Conservation (phyloP, 2,797 vertebrate species). For the Urophycis tenuis region DNA sequence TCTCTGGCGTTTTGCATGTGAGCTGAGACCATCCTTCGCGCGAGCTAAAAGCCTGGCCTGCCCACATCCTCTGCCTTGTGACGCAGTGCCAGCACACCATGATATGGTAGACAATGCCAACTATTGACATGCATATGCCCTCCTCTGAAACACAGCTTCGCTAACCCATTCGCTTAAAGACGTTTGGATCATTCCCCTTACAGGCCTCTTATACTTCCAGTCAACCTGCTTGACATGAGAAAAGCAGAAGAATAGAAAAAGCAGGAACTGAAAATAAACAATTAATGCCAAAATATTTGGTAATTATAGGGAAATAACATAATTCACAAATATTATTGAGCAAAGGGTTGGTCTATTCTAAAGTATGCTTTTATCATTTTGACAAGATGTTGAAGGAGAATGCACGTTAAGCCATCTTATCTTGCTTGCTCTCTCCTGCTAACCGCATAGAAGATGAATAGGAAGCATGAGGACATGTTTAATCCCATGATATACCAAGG, state of each 20-base stretch:
- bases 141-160: not conserved
- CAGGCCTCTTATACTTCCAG: no score
- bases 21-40: slow-evolving; percentile 33
- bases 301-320: not conserved
- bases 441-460: not conserved
- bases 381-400: not conserved
- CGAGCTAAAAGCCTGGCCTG: not conserved
- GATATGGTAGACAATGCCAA: slow-evolving; percentile 21
- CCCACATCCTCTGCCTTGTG: slow-evolving; percentile 42
- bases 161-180: not conserved
- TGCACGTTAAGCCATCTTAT: not conserved
- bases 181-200: no score
- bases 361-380: not conserved
- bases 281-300: not conserved
- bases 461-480: not conserved
- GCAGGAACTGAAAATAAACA: not conserved
- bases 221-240: not conserved
- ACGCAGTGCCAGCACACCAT: slow-evolving; percentile 16
- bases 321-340: not conserved
- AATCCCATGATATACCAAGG: not conserved
- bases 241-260: no score
- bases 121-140: slow-evolving; percentile 6
- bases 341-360: not conserved
- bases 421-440: not conserved
- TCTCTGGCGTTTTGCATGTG: not conserved